Evolutionary conservation across 2,113 vertebrate species (phyloP), one percentile per base, ranked within the genome.

Genomic region (Megaleporinus macrocephalus): DNA sequence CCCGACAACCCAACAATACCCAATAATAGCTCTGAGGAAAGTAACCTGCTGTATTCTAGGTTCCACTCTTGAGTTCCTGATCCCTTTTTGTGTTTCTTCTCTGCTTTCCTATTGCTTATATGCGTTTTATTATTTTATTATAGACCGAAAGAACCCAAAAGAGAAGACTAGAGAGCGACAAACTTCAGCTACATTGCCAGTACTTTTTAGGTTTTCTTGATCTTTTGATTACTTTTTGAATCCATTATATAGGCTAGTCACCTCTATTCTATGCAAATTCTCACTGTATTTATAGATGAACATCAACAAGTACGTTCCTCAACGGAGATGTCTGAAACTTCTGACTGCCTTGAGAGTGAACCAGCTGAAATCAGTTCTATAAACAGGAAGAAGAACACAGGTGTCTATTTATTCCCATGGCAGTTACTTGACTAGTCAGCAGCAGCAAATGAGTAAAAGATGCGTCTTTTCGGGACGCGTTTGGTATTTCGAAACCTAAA

Each of bases 401-500:
- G 27, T 27, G 26, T 76, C 59, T 47, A 33, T 77, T 63, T 51
- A 63, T 33, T 80, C 22, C 59, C 30, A 18, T 36, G 33, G 44
- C 24, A 26, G 4, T 7, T 24, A 24, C 36, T 13, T 24, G 51
- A 79, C 33, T 73, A 63, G 27, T 80, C 57, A 81, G 47, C 79
- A 66, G 3, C 30, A 70, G 30, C 22, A 78, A 79, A 71, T 71
- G 26, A 29, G 51, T 61, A n/a, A 61, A 59, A 71, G 41, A 71
- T 71, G 29, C 22, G 29, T 74, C 20, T 22, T 15, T 30, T 74
- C 24, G 10, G 26, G 20, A 53, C 36, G 30, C 33, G 51, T 75
- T 68, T 36, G 51, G 80, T 41, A 57, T 68, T 68, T 57, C 59
- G 47, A 30, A 68, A 44, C 10, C 20, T 82, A 69, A 82, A 85